Evolutionary conservation across 1,140 invertebrate species (phyloP).

Genomic region (Sycobia sp.): DNA sequence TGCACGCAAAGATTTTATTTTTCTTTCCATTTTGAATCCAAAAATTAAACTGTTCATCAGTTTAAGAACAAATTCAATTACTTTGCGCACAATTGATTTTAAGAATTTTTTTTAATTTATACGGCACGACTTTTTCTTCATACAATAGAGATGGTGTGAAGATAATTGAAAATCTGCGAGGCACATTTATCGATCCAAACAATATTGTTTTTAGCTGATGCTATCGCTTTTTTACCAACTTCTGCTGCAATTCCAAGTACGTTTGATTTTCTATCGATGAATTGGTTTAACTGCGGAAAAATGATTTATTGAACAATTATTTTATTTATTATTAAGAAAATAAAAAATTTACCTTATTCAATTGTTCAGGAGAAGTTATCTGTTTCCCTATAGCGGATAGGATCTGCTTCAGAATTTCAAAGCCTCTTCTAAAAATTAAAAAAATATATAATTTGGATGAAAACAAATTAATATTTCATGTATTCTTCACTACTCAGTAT

Average conservation of each 20-base stretch:
- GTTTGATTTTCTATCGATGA: slow-evolving; percentile 33
- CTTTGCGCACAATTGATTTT: too few species aligned
- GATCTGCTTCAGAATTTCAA: slow-evolving; percentile 38
- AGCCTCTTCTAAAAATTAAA: slow-evolving; percentile 36
- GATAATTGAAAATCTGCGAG: slow-evolving; percentile 27
- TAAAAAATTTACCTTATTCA: slow-evolving; percentile 37
- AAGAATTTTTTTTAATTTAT: too few species aligned
- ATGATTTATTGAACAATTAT: slow-evolving; percentile 3
- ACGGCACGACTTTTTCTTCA: too few species aligned
- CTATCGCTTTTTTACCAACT: slow-evolving; percentile 29
- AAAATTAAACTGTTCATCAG: too few species aligned
- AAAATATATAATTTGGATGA: slow-evolving; percentile 6
- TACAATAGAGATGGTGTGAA: too few species aligned
- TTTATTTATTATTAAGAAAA: slow-evolving; percentile 6
- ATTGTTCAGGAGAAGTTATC: slow-evolving; percentile 36
- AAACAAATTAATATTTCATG: slow-evolving; percentile 4
- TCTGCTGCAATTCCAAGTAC: slow-evolving; percentile 25
- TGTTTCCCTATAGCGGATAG: slow-evolving; percentile 38
- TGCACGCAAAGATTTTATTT: too few species aligned
- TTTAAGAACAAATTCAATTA: too few species aligned
- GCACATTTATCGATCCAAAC: slow-evolving; percentile 39
- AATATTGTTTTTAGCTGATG: slow-evolving; percentile 29
- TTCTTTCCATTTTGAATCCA: too few species aligned
- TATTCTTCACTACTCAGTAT: too few species aligned
- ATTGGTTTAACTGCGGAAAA: slow-evolving; percentile 37